Percentiles rank a stretch among this genome's conserved stretches.
These are phyloP conservation scores for Diachasmimorpha longicaudata DNA, from an alignment of 1,140 invertebrate species.

Conservation along the genomic window DNA sequence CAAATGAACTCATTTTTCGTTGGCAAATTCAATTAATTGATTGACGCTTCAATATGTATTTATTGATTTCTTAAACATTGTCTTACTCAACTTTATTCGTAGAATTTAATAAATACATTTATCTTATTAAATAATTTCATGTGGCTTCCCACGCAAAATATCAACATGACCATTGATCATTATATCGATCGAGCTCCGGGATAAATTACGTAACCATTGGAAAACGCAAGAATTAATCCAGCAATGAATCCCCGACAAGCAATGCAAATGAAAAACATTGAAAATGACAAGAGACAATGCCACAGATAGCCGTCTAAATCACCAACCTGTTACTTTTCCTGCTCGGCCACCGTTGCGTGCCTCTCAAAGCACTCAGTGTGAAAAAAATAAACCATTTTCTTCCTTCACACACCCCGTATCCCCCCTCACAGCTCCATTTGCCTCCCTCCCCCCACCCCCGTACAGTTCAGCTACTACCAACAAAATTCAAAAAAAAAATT, in stretches of 20 bases:
- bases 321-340: conserved; percentile 61
- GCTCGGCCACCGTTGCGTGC: conserved; percentile 20
- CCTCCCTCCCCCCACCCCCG: too few species aligned
- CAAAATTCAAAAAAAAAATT: background rate
- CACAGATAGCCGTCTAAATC: conserved; percentile 28
- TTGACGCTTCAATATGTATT: too few species aligned
- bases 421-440: background rate
- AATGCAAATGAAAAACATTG: background rate
- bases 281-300: background rate
- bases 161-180: too few species aligned
- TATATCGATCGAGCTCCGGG: too few species aligned
- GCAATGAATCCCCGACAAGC: background rate
- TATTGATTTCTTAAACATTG: too few species aligned
- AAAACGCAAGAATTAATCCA: background rate
- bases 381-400: background rate
- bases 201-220: too few species aligned
- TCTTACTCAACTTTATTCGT: too few species aligned
- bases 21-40: too few species aligned
- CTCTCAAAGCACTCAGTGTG: background rate
- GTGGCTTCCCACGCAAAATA: too few species aligned
- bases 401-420: background rate
- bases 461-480: background rate
- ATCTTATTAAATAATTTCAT: too few species aligned
- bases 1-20: too few species aligned
- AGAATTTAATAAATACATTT: too few species aligned